phyloP scores from a whole-genome alignment of 2,113 vertebrate genomes.

The Chrysemys picta region DNA sequence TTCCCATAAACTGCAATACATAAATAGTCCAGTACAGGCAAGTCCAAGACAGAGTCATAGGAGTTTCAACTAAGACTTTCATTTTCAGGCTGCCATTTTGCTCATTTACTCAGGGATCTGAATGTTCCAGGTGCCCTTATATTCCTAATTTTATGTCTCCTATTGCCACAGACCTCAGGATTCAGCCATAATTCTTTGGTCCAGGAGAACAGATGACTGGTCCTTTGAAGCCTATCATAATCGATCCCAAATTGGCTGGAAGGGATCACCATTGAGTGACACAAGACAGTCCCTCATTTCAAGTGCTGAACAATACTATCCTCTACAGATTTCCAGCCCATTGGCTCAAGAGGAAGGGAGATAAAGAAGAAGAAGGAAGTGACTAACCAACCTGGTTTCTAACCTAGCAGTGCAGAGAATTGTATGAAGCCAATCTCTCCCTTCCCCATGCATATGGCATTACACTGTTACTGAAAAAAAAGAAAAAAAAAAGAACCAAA shows the following conservation, averaged over 20 bases:
- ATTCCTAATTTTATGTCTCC: background rate
- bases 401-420: background rate
- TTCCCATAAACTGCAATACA: background rate
- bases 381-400: background rate
- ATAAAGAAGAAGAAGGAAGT: background rate
- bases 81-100: background rate
- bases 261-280: background rate
- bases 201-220: background rate
- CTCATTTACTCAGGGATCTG: background rate
- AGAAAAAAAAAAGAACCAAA: background rate
- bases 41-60: background rate
- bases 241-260: background rate
- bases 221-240: background rate
- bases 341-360: background rate
- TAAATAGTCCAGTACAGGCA: background rate
- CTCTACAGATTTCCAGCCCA: background rate
- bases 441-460: rapidly evolving
- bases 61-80: background rate
- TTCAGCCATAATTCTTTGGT: background rate
- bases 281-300: background rate
- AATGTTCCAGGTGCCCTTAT: background rate
- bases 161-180: background rate
- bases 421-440: background rate
- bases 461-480: rapidly evolving
- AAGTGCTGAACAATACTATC: background rate